Conservation (phyloP, 2,797 vertebrate species). For the Melanotaenia parkinsoni region DNA sequence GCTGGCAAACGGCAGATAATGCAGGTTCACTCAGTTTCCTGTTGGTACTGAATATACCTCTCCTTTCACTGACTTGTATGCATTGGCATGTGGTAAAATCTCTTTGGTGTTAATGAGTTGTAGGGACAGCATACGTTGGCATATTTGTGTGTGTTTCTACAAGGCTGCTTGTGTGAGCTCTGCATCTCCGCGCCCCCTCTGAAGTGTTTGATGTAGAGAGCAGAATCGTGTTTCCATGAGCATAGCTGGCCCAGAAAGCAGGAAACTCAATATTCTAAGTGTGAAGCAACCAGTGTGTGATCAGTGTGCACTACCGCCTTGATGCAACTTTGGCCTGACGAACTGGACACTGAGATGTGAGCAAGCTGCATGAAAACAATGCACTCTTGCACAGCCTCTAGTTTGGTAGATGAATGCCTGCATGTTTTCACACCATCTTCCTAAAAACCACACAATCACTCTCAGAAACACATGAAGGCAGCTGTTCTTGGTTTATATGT, state of each 20-base stretch:
- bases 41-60: constrained; percentile 21
- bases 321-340: constrained; percentile 22
- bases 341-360: constrained; percentile 6
- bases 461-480: neutral
- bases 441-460: neutral
- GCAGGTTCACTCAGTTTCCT: constrained; percentile 33
- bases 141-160: neutral
- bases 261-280: constrained; percentile 61
- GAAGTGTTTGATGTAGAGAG: constrained; percentile 27
- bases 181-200: constrained; percentile 26
- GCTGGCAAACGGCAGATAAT: neutral
- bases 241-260: constrained; percentile 48
- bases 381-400: constrained; percentile 6
- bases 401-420: neutral
- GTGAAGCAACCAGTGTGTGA: constrained; percentile 54
- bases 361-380: constrained; percentile 1
- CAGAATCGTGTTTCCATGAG: constrained; percentile 48
- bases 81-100: constrained; percentile 17
- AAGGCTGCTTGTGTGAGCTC: neutral
- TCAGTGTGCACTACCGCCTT: constrained; percentile 15
- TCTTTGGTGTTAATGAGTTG: neutral
- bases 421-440: constrained; percentile 4
- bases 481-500: constrained; percentile 27
- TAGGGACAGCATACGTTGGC: neutral
- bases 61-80: constrained; percentile 14